phyloP scores from a whole-genome alignment of 2,888 invertebrate species.

The Aromia moschata region DNA sequence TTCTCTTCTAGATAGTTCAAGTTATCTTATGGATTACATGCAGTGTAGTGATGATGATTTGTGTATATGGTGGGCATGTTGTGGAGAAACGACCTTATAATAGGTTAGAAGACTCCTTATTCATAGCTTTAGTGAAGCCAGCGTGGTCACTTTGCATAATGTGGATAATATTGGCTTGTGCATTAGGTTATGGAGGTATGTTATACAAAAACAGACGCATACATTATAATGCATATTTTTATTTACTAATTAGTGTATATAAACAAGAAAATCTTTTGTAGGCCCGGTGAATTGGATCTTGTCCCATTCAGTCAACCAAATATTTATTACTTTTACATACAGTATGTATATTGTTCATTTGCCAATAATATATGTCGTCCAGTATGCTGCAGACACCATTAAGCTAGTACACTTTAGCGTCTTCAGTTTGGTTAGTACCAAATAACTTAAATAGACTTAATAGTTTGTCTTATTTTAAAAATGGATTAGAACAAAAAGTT shows the following conservation, averaged over 20 bases:
- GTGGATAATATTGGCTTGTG: slow-evolving; percentile 64
- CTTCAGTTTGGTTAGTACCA: slow-evolving; percentile 45
- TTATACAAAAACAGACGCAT: too few species aligned
- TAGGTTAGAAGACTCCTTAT: slow-evolving; percentile 38
- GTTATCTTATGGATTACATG: slow-evolving; percentile 4
- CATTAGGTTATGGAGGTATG: slow-evolving; percentile 63
- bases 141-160: slow-evolving; percentile 62
- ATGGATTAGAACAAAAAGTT: neutral
- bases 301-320: slow-evolving; percentile 64
- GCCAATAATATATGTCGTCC: slow-evolving; percentile 36
- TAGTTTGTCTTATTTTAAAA: neutral
- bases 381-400: slow-evolving; percentile 32
- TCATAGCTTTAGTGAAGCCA: slow-evolving; percentile 58
- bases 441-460: neutral
- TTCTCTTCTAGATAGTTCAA: slow-evolving; percentile 16
- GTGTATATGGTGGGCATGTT: slow-evolving; percentile 41
- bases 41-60: slow-evolving; percentile 30
- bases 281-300: slow-evolving; percentile 66
- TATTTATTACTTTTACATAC: slow-evolving; percentile 66
- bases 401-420: slow-evolving; percentile 43
- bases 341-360: slow-evolving; percentile 67
- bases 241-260: too few species aligned
- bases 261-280: too few species aligned
- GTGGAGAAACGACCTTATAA: slow-evolving; percentile 33
- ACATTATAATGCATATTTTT: too few species aligned